Percentiles rank a stretch among this genome's conserved stretches.
These are phyloP conservation scores for Otus sunia DNA, from an alignment of 2,113 vertebrate genomes.

Conservation along the genomic window DNA sequence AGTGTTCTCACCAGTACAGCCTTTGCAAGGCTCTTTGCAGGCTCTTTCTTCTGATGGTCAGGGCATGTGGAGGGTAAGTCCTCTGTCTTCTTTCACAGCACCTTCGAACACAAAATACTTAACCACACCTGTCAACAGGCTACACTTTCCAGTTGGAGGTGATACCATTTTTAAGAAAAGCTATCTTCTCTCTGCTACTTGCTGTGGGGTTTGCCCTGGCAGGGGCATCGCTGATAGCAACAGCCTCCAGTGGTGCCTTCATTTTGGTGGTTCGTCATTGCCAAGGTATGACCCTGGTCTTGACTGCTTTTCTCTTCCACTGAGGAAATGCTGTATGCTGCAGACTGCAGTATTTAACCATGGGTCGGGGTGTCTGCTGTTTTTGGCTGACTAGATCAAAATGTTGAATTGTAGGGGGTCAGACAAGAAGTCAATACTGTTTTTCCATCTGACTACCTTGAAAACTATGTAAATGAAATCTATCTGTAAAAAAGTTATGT, in stretches of 20 bases:
- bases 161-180: neutral
- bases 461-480: conserved; percentile 30
- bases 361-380: fast-evolving
- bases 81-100: neutral
- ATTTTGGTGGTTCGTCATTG: neutral
- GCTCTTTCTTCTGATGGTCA: neutral
- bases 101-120: neutral
- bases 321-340: neutral
- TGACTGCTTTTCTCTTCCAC: neutral
- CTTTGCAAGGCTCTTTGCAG: neutral
- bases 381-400: neutral
- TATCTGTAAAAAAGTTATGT: neutral
- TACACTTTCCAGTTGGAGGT: neutral
- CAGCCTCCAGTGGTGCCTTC: neutral
- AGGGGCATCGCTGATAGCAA: neutral
- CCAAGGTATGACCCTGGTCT: neutral
- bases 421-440: conserved; percentile 18
- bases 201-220: neutral
- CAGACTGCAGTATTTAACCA: neutral
- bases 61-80: neutral
- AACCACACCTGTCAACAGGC: neutral
- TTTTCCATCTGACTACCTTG: conserved; percentile 31
- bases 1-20: neutral
- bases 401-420: neutral
- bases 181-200: neutral